Conservation (phyloP, 2,113 vertebrate species). For the Anhinga rufa region DNA sequence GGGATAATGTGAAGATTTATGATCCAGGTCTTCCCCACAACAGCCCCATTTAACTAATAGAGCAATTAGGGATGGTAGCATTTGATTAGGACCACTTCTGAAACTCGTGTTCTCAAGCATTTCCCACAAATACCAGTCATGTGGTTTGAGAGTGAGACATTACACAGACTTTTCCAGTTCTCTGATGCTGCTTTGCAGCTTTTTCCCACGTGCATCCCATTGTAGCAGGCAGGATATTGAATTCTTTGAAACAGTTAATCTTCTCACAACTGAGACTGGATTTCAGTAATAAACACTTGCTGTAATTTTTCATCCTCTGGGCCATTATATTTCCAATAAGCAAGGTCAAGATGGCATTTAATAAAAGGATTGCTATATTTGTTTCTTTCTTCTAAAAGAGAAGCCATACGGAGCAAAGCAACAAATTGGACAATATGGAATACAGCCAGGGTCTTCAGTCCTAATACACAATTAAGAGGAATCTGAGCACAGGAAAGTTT, state of each 20-base stretch:
- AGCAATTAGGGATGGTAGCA: neutral
- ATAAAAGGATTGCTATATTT: slow-evolving; percentile 1
- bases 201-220: neutral
- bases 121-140: neutral
- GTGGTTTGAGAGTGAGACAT: neutral
- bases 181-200: neutral
- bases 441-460: neutral
- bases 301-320: slow-evolving; percentile 14
- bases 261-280: neutral
- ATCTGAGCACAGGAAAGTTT: neutral
- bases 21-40: neutral
- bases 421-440: neutral
- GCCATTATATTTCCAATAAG: neutral
- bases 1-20: neutral
- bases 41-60: neutral
- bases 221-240: neutral
- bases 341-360: slow-evolving; percentile 26
- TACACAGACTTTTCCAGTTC: neutral
- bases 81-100: neutral
- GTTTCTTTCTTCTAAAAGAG: neutral
- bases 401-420: neutral
- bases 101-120: neutral
- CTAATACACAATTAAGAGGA: neutral
- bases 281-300: slow-evolving; percentile 29
- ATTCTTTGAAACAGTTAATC: slow-evolving; percentile 1